Percentiles rank a stretch among this genome's conserved stretches.
Conservation (phyloP, 2,113 vertebrate genomes). For the Petroica traversi region DNA sequence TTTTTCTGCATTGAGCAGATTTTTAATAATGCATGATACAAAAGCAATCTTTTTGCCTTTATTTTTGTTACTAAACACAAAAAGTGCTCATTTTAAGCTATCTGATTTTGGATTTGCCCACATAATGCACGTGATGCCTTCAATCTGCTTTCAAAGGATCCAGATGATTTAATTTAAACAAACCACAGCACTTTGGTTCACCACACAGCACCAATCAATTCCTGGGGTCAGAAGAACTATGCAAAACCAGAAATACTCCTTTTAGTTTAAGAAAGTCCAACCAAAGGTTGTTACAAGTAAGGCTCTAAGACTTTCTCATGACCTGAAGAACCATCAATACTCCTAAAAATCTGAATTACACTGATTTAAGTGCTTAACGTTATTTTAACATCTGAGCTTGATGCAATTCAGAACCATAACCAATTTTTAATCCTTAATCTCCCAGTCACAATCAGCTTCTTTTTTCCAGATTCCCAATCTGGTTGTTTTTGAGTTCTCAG, state of each 20-base stretch:
- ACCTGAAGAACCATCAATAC: not conserved
- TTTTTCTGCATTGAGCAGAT: not conserved
- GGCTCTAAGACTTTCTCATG: not conserved
- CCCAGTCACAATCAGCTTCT: not conserved
- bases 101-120: not conserved
- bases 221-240: not conserved
- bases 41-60: not conserved
- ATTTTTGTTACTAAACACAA: not conserved
- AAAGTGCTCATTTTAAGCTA: not conserved
- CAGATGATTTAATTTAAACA: not conserved
- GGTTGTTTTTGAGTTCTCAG: not conserved
- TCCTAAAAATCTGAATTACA: not conserved
- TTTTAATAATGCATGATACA: not conserved
- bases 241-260: not conserved
- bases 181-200: not conserved
- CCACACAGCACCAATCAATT: not conserved
- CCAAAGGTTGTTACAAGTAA: not conserved
- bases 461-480: accelerated
- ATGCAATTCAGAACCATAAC: not conserved
- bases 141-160: not conserved
- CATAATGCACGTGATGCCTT: not conserved
- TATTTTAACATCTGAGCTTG: not conserved
- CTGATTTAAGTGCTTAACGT: not conserved
- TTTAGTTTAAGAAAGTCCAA: not conserved
- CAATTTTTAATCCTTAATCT: not conserved